Evolutionary conservation across 2,797 vertebrate species (phyloP), one percentile per base, ranked within the genome.

Genomic region (Phataginus tricuspis): DNA sequence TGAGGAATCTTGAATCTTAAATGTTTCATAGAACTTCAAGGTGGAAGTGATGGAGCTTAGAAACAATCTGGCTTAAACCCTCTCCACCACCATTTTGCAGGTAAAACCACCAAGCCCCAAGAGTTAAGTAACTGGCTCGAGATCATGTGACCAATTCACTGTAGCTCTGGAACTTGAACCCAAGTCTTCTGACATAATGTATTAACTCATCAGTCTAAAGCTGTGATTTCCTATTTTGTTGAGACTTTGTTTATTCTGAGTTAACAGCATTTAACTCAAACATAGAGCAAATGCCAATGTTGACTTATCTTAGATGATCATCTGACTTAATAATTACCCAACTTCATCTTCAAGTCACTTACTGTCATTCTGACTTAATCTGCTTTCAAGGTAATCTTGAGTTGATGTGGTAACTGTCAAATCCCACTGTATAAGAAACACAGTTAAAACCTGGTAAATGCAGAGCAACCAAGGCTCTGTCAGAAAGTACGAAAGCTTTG

Each of bases 401-500:
- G 3, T 55, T 84, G 49, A 84, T 34, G 2, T 25, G 9, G 4
- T 83, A 68, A 13, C 19, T 71, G n/a, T 87, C 57, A 90, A 91
- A 7, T 12, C 21, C 15, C 16, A 80, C 10, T 55, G 23, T 61
- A 37, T 45, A 91, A 93, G 55, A 64, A 75, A 84, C 31, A 91
- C n/a, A 55, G n/a, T 23, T 80, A 80, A 91, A 95, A 71, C 14
- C 37, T 55, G 25, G 29, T n/a, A 91, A 93, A 55, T 51, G 45
- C 2, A 82, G 42, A 77, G 27, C 16, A 66, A 75, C 14, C 25
- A 79, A 75, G 10, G 23, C 42, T 93, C 51, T 37, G 55, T 86
- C 42, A 87, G 55, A 96, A 51, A 85, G 39, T n/a, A 71, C 16
- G 80, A 96, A 92, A 96, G 34, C 66, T 87, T 51, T 82, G 74